Evolutionary conservation across 1,140 invertebrate genomes (phyloP).

Genomic region (Bombus impatiens): DNA sequence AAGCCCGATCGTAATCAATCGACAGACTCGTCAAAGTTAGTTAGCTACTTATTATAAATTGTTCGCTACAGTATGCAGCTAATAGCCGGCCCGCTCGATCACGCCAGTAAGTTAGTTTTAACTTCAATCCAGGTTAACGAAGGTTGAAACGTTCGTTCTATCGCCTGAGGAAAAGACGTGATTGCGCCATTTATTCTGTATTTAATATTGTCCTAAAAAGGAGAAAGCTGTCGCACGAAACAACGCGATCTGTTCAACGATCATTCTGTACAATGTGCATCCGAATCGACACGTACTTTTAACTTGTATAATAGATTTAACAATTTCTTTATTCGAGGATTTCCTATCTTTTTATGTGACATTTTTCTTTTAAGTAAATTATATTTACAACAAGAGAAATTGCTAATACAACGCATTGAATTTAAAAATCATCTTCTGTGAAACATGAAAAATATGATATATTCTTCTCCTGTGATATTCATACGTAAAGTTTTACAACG

Average conservation of each 20-base stretch:
- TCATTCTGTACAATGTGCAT: too few species aligned
- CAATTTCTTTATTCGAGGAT: too few species aligned
- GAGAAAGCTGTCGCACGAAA: background rate
- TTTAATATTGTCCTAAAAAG: constrained; percentile 10
- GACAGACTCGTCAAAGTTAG: constrained; percentile 49
- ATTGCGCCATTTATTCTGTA: constrained; percentile 30
- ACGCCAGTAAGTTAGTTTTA: constrained; percentile 30
- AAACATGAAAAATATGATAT: too few species aligned
- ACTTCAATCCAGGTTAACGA: constrained; percentile 25
- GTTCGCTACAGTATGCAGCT: constrained; percentile 6
- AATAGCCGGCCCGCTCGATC: constrained; percentile 26
- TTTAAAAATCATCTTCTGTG: too few species aligned
- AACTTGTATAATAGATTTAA: too few species aligned
- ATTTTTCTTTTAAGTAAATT: too few species aligned
- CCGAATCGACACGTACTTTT: too few species aligned
- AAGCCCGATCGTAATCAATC: constrained; percentile 49
- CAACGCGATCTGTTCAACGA: background rate
- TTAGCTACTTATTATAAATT: constrained; percentile 53
- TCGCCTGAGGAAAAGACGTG: background rate
- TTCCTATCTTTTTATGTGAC: too few species aligned
- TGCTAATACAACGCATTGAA: too few species aligned
- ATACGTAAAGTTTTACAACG: too few species aligned
- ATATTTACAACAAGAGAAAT: too few species aligned
- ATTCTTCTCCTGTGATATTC: too few species aligned
- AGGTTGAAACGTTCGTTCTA: constrained; percentile 21